Conservation (phyloP, 2,888 invertebrate genomes). For the Pimpla rufipes region DNA sequence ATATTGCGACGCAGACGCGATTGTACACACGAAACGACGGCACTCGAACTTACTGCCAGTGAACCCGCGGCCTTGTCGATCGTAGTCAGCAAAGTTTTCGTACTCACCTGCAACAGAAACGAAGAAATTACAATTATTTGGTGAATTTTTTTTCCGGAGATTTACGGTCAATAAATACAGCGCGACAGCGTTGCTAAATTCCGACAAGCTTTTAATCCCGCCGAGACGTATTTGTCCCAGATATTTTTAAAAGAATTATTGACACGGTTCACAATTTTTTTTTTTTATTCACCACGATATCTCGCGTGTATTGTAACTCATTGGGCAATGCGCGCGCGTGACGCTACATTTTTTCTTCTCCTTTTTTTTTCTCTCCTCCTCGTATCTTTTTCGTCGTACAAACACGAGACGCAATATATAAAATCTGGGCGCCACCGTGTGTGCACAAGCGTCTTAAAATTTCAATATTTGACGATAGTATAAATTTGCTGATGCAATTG, state of each 20-base stretch:
- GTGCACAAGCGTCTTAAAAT: not conserved
- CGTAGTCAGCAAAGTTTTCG: not conserved
- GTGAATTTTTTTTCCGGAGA: no score
- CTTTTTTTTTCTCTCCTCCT: not conserved
- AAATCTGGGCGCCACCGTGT: slow-evolving; percentile 1
- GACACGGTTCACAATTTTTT: not conserved
- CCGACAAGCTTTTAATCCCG: not conserved
- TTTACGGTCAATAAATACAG: not conserved
- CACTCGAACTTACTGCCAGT: not conserved
- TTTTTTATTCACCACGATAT: not conserved
- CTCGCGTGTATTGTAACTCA: not conserved
- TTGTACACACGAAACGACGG: not conserved
- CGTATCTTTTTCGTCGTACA: not conserved
- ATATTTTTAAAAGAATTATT: slow-evolving; percentile 2
- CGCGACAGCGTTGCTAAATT: not conserved
- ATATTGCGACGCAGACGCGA: not conserved
- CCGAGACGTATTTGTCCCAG: not conserved
- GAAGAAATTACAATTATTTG: slow-evolving; percentile 9
- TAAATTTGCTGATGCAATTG: slow-evolving; percentile 9
- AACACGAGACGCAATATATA: not conserved
- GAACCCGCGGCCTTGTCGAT: not conserved
- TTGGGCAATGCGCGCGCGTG: not conserved
- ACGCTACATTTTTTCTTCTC: not conserved
- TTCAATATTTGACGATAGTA: slow-evolving; percentile 9
- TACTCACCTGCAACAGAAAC: slow-evolving; percentile 27